Conservation (phyloP, 2,888 invertebrate genomes). For the Eupithecia vulgata region DNA sequence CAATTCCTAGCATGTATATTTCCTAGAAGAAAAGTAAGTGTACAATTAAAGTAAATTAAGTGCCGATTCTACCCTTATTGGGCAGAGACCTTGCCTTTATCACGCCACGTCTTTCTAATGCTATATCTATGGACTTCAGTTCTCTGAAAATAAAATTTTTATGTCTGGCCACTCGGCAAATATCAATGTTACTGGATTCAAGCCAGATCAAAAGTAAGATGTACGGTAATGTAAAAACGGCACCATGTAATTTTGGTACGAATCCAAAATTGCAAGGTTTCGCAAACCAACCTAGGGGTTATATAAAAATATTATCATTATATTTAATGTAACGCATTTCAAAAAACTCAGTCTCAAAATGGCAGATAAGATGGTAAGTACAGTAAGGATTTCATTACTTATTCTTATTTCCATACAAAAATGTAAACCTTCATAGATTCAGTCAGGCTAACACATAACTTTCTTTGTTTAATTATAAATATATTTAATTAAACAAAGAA, state of each 20-base stretch:
- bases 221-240: conserved; percentile 38
- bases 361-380: too few species aligned
- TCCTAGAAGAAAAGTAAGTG: background rate
- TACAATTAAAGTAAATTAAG: background rate
- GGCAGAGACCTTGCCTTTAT: background rate
- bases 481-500: too few species aligned
- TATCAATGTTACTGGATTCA: conserved; percentile 60
- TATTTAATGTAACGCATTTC: background rate
- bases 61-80: background rate
- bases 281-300: too few species aligned
- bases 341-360: background rate
- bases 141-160: conserved; percentile 2
- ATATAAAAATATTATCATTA: background rate
- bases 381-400: background rate
- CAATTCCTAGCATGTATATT: background rate
- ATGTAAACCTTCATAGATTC: too few species aligned
- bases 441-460: background rate
- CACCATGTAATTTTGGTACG: conserved; percentile 45
- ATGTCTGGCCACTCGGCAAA: conserved; percentile 53
- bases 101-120: background rate
- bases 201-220: conserved; percentile 50
- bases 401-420: background rate
- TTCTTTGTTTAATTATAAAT: background rate
- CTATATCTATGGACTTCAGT: background rate
- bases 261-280: conserved; percentile 44